Percentiles rank a stretch among this genome's conserved stretches.
Conservation (phyloP, 2,113 vertebrate species). For the Nothocercus nigrocapillus region DNA sequence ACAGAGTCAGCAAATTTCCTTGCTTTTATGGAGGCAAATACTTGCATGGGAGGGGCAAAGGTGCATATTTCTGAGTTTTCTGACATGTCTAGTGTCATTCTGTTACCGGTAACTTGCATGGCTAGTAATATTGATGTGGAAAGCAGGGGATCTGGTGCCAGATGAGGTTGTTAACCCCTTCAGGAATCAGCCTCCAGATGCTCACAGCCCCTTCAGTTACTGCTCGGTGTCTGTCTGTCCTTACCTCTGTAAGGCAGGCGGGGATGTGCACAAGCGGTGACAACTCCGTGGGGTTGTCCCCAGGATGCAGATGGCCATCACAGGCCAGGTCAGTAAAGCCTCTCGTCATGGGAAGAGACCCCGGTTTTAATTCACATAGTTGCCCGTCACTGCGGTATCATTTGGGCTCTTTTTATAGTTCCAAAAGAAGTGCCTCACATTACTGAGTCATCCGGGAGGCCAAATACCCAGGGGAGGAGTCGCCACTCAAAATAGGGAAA, state of each 20-base stretch:
- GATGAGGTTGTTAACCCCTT: neutral
- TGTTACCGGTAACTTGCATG: neutral
- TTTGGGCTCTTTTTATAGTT: conserved; percentile 57
- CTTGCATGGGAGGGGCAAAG: neutral
- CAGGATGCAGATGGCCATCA: too few relatives aligned
- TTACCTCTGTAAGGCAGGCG: too few relatives aligned
- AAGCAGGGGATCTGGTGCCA: neutral
- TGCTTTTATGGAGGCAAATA: neutral
- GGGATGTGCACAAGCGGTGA: neutral
- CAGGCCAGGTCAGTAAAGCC: neutral
- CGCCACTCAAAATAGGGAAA: conserved; percentile 31
- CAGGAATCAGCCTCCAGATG: neutral
- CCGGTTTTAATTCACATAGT: neutral
- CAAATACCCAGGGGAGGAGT: conserved; percentile 45
- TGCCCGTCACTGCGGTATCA: neutral
- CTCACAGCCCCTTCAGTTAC: neutral
- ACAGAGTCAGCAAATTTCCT: neutral
- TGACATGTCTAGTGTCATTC: neutral
- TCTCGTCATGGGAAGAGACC: neutral
- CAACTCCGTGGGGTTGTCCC: neutral
- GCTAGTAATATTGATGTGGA: neutral
- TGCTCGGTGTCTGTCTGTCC: too few relatives aligned
- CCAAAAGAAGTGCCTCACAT: neutral
- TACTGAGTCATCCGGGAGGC: conserved; percentile 7
- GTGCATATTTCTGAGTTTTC: neutral